Conservation (phyloP, 2,888 invertebrate genomes). For the Eulithis testata region DNA sequence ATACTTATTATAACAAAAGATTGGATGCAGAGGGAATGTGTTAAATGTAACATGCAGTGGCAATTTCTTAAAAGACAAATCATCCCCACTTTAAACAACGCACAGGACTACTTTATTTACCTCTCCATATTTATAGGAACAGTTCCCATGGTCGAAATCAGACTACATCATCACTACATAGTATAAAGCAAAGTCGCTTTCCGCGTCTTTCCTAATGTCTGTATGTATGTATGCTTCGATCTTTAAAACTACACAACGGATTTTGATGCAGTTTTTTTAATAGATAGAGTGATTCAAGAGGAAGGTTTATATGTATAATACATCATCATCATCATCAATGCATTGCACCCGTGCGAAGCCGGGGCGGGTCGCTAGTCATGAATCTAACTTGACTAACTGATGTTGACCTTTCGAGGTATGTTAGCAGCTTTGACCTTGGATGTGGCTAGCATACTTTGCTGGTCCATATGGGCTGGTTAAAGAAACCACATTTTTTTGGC, state of each 20-base stretch:
- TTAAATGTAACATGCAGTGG: neutral
- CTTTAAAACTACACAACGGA: too few species aligned
- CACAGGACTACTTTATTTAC: neutral
- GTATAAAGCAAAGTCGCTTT: too few species aligned
- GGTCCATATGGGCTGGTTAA: neutral
- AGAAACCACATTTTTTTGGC: neutral
- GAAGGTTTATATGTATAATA: too few species aligned
- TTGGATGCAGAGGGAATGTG: neutral
- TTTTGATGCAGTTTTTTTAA: too few species aligned
- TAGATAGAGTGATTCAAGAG: too few species aligned
- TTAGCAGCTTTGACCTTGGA: neutral
- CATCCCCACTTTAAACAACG: neutral
- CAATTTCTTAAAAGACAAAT: neutral
- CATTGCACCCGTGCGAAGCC: too few species aligned
- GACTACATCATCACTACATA: slow-evolving; percentile 2
- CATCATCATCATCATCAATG: too few species aligned
- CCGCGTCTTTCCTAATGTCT: too few species aligned
- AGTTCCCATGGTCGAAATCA: neutral
- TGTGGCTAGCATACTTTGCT: neutral
- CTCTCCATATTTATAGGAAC: neutral
- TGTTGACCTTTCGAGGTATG: neutral
- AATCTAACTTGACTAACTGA: slow-evolving; percentile 1
- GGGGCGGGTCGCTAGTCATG: too few species aligned
- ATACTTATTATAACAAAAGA: too few species aligned
- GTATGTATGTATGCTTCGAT: too few species aligned